A percentile compares a stretch with the other conserved stretches of the same genome.
Evolutionary conservation across 2,888 invertebrate species (phyloP).

Genomic region (Pseudanteris insignis): DNA sequence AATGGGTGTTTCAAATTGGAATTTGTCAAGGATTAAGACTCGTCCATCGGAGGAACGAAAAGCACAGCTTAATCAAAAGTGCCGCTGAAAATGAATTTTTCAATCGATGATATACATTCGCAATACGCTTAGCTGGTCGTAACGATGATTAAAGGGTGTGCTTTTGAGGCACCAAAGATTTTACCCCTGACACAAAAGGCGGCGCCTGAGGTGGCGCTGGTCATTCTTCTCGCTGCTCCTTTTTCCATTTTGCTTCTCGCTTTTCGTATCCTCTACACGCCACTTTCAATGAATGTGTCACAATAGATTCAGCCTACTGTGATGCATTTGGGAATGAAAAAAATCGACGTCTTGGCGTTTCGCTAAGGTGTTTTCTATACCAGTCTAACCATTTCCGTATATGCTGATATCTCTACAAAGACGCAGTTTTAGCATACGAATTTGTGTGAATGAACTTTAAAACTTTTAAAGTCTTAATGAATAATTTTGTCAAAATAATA

Average conservation of each 20-base stretch:
- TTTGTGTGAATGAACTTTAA: too few relatives aligned
- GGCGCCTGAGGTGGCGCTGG: slow-evolving; percentile 48
- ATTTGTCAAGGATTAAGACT: slow-evolving; percentile 47
- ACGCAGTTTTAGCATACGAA: too few relatives aligned
- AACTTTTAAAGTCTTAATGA: too few relatives aligned
- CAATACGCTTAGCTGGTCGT: slow-evolving; percentile 57
- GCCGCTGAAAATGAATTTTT: slow-evolving; percentile 56
- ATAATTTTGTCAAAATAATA: too few relatives aligned
- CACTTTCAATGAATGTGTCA: slow-evolving; percentile 31
- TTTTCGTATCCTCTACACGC: slow-evolving; percentile 19
- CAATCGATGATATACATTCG: slow-evolving; percentile 56
- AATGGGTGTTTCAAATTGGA: slow-evolving; percentile 46
- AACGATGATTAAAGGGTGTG: slow-evolving; percentile 60
- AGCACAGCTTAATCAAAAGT: slow-evolving; percentile 40
- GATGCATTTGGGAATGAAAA: slow-evolving; percentile 3
- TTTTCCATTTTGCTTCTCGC: slow-evolving; percentile 50
- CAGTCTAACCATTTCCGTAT: too few relatives aligned
- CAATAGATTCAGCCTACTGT: slow-evolving; percentile 27
- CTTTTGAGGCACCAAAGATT: slow-evolving; percentile 48
- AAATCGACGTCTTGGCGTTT: background rate
- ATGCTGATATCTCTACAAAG: too few relatives aligned
- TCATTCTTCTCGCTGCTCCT: slow-evolving; percentile 60
- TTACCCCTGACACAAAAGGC: slow-evolving; percentile 47
- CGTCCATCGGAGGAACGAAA: slow-evolving; percentile 33
- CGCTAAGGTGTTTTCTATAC: background rate